Base-by-base conservation (phyloP, 2,888 invertebrate genomes). In the Cantharis flavilabris region DNA sequence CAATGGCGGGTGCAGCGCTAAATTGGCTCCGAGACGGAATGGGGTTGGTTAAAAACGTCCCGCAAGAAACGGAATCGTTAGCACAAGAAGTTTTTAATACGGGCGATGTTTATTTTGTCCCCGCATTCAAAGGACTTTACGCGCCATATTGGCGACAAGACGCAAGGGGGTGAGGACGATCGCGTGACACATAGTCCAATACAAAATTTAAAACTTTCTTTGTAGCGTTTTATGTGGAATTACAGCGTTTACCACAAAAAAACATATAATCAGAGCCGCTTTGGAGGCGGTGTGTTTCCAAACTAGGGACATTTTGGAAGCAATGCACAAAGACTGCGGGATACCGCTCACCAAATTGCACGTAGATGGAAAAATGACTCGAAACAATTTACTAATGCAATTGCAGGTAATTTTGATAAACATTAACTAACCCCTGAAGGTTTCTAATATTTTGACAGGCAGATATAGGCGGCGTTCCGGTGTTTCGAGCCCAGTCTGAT, bases 71-170 rank as follows among this genome's bases (percentile, higher is more conserved):
- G 0, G 94, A 94, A 82, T 89, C 87, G 3, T 82, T 89, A 64
- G 89, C 89, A 1, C 85, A 87, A 81, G 88, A 88, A 80, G 98
- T 98, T 49, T 93, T 94, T 83, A 94, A 95, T 67, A 97, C 97
- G 0, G 96, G 96, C 0, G 99, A 98, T 84, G 98, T 98, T 13
- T 98, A 98, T 88, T 99, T 99, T 88, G 99, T 99, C 26, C 99
- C 99, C 0, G 98, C 98, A 0, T 98, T 99, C 87, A 96, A 95
- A 69, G 99, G 99, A 0, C 89, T 99, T 0, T 99, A 97, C 88
- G 98, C 99, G 73, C 99, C 99, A 0, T 97, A 99, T 86, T 99
- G 99, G 99, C 92, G 98, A 85, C 95, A 97, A 85, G 97, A 98
- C 87, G 99, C 99, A 0, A 91, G 98, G 87, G 98, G 97, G 95